Base-by-base conservation (phyloP, 2,888 invertebrate species). In the Pantelozetes paolii region DNA sequence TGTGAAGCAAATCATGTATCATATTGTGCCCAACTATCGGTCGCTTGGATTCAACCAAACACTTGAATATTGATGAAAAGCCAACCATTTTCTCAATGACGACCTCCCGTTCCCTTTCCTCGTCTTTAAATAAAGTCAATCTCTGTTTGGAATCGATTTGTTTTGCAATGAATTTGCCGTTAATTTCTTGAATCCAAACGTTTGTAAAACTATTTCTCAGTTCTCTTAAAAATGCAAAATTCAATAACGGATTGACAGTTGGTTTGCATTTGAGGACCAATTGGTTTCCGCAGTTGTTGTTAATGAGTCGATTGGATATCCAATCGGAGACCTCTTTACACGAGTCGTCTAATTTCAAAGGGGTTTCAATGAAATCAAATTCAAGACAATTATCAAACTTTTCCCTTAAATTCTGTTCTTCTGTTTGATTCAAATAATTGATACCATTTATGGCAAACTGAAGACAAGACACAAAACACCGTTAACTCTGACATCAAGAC, bases 1-100 rank as follows among this genome's bases (percentile, higher is more conserved):
- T 82, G 30, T 90, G 84, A 78, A 91, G 81, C 0, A 88, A 82
- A 81, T 92, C 92, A 76, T 89, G 82, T 72, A 89, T 84, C 76
- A 88, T 81, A 81, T 92, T 92, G 81, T 92, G 92, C 0, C 90
- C 90, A 30, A 91, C 83, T 28, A 92, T 82, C 2, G 90, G 90
- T 83, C 89, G 90, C 77, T 86, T 85, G 8, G 85, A 81, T 1
- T 82, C 80, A 40, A 82, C 82, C n/a, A 91, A 81, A 0, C 88
- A 80, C 20, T 86, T 81, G 75, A 90, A 88, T 15, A 91, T 82
- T 79, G 85, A 85, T 1, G 89, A 86, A 80, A 91, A 90, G 8
- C 91, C 90, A 71, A 86, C 79, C 71, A 88, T 81, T 75, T 84
- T 81, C 42, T 82, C 82, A 74, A 87, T 84, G 82, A 72, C 36